Evolutionary conservation across 1,140 invertebrate species (phyloP).

Genomic region (Pogonomyrmex californicus): DNA sequence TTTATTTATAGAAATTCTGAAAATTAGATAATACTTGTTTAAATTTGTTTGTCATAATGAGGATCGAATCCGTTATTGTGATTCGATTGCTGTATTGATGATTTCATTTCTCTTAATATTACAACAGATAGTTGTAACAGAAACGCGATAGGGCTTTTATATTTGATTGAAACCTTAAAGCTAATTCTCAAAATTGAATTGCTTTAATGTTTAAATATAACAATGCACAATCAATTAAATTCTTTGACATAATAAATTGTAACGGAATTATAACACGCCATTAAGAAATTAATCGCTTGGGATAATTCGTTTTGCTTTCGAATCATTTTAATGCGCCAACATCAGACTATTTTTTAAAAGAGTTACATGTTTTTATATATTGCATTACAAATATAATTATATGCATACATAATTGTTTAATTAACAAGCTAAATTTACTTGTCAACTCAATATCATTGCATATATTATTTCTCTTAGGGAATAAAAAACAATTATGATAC

Average conservation of each 20-base stretch:
- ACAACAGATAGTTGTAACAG: too few relatives aligned
- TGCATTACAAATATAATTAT: not conserved
- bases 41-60: too few relatives aligned
- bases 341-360: not conserved
- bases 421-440: not conserved
- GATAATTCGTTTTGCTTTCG: not conserved
- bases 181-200: too few relatives aligned
- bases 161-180: too few relatives aligned
- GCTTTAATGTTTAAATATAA: not conserved
- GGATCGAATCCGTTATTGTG: too few relatives aligned
- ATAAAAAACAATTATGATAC: not conserved
- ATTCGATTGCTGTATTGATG: too few relatives aligned
- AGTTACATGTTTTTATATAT: not conserved
- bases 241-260: not conserved
- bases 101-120: too few relatives aligned
- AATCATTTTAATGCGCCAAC: not conserved
- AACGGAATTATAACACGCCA: conserved; percentile 26
- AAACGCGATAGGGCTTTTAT: too few relatives aligned
- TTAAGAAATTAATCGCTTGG: conserved; percentile 44
- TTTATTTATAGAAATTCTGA: too few relatives aligned
- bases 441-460: not conserved
- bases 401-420: not conserved
- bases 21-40: too few relatives aligned
- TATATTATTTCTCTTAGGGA: not conserved
- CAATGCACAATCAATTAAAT: conserved; percentile 52